phyloP scores from a whole-genome alignment of 2,113 vertebrate species.

The Nematolebias whitei region DNA sequence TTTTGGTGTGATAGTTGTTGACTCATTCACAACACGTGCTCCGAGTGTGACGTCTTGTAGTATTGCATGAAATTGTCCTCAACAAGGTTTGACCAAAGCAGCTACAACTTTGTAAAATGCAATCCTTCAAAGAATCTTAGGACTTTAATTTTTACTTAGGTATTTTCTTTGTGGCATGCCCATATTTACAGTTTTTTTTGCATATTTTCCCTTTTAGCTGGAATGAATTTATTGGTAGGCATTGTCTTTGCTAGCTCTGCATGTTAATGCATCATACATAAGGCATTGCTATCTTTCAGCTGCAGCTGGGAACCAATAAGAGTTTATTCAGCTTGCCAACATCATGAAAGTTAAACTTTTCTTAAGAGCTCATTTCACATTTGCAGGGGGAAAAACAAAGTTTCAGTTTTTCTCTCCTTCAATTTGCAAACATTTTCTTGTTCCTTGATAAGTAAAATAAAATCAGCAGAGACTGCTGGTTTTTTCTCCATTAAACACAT shows the following conservation, averaged over 20 bases:
- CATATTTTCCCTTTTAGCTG: not conserved
- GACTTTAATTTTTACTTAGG: not conserved
- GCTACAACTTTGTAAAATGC: too few species aligned
- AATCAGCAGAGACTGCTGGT: slow-evolving; percentile 7
- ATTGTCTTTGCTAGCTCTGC: not conserved
- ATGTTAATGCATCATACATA: not conserved
- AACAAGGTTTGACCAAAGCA: too few species aligned
- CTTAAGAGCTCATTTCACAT: too few species aligned
- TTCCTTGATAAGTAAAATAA: not conserved
- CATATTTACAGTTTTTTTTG: not conserved
- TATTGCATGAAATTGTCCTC: too few species aligned
- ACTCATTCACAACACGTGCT: too few species aligned
- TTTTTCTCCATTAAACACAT: slow-evolving; percentile 14
- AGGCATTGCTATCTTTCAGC: not conserved
- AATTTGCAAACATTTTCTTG: slow-evolving; percentile 1
- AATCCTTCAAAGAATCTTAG: too few species aligned
- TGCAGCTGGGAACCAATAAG: not conserved
- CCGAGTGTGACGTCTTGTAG: too few species aligned
- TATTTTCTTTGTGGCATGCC: too few species aligned
- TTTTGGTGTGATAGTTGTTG: too few species aligned
- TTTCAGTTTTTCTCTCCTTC: not conserved
- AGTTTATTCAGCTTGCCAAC: not conserved
- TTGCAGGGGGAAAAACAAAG: too few species aligned
- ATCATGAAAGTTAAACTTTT: not conserved
- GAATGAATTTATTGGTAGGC: not conserved